Percentiles rank a stretch among this genome's conserved stretches.
phyloP scores from a whole-genome alignment of 2,888 invertebrate species.

The Harmothoe impar region DNA sequence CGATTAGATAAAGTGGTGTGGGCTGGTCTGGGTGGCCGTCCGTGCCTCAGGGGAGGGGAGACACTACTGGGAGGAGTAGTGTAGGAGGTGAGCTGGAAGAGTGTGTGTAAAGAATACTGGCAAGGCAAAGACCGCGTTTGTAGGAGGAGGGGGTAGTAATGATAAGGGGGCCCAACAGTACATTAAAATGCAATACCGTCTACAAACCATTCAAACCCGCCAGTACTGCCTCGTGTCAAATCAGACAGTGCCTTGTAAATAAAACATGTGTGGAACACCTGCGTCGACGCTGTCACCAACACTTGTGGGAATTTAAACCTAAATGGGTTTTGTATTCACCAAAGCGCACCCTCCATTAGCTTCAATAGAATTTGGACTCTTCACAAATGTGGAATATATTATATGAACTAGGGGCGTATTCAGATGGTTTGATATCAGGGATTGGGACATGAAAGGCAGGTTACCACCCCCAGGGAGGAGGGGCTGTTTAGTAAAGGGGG shows the following conservation, averaged over 20 bases:
- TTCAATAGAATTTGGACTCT: background rate
- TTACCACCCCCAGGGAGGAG: background rate
- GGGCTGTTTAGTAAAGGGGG: background rate
- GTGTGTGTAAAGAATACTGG: background rate
- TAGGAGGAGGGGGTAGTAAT: background rate
- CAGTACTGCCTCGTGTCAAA: background rate
- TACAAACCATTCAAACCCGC: background rate
- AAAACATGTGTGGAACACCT: constrained; percentile 1
- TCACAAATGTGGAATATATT: background rate
- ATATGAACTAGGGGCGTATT: background rate
- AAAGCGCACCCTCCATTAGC: background rate
- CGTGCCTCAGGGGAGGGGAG: background rate
- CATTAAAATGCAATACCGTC: constrained; percentile 21
- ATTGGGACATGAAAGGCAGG: background rate
- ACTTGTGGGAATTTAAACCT: background rate
- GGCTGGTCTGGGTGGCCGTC: background rate
- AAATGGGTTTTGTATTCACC: background rate
- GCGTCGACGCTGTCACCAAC: background rate
- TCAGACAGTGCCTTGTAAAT: background rate
- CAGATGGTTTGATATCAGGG: background rate
- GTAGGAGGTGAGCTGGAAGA: background rate
- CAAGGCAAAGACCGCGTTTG: background rate
- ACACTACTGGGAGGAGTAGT: background rate
- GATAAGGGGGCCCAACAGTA: background rate
- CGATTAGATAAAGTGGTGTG: constrained; percentile 46